Evolutionary conservation across 2,113 vertebrate genomes (phyloP).

Genomic region (Alaudala cheleensis): DNA sequence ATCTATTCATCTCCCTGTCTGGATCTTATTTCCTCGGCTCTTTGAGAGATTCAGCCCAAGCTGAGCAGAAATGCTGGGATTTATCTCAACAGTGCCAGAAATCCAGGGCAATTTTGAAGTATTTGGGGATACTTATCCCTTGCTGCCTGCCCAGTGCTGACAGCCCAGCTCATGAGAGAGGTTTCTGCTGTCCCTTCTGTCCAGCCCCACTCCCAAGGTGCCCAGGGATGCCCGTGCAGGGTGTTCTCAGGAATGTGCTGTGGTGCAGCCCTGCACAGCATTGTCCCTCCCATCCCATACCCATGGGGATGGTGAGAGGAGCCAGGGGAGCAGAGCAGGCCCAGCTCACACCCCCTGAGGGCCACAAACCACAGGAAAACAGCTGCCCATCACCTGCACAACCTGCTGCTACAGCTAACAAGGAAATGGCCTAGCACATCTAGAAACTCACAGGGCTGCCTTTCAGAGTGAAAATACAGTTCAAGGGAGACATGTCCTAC

Average conservation of each 20-base stretch:
- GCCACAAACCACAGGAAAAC: neutral
- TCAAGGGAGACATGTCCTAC: neutral
- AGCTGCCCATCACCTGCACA: neutral
- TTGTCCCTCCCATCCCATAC: rapidly evolving
- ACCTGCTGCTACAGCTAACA: neutral
- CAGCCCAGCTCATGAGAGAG: neutral
- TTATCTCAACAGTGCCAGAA: neutral
- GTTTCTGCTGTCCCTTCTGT: neutral
- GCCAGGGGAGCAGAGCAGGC: rapidly evolving
- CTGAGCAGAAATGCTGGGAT: neutral
- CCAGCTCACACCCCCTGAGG: neutral
- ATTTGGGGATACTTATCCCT: neutral
- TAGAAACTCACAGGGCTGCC: neutral
- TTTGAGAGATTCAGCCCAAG: neutral
- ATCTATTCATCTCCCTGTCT: neutral
- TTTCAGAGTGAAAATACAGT: neutral
- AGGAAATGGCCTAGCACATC: neutral
- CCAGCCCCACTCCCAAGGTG: neutral
- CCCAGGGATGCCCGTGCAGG: rapidly evolving
- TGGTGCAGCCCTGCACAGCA: neutral
- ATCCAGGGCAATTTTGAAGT: neutral
- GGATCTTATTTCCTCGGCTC: neutral
- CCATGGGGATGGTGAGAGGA: neutral
- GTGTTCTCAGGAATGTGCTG: neutral
- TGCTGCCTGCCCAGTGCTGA: neutral